A percentile compares a stretch with the other conserved stretches of the same genome.
Evolutionary conservation across 2,113 vertebrate species (phyloP).

Genomic region (Ammodramus savannarum): DNA sequence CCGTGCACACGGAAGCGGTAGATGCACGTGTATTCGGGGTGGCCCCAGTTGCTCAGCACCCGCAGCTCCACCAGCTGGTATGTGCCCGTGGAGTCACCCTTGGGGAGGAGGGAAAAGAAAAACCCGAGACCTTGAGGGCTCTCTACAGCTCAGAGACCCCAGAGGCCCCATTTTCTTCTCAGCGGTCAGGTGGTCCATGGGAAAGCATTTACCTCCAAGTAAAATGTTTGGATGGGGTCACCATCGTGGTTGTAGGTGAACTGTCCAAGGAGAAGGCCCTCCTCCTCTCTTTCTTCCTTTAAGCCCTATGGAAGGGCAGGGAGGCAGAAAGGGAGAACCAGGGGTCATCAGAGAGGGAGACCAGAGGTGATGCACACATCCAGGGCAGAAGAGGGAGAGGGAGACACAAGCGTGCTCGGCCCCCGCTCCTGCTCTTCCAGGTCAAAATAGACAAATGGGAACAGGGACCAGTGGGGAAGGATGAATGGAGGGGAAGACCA

Average conservation of each 20-base stretch:
- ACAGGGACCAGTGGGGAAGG: neutral
- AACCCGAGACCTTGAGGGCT: neutral
- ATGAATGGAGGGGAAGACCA: neutral
- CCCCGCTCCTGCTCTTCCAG: neutral
- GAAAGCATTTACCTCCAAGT: constrained; percentile 74
- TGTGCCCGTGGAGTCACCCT: constrained; percentile 33
- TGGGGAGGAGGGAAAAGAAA: neutral
- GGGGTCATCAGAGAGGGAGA: neutral
- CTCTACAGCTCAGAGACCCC: neutral
- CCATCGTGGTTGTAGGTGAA: constrained; percentile 84
- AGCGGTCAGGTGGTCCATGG: fast-evolving
- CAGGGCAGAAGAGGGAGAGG: neutral
- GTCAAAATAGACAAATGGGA: neutral
- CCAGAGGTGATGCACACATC: neutral
- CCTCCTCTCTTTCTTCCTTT: constrained; percentile 78
- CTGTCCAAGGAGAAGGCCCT: constrained; percentile 80
- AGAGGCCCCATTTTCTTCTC: neutral
- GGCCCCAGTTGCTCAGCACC: constrained; percentile 92
- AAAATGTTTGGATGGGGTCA: constrained; percentile 87
- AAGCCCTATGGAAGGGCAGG: constrained; percentile 75
- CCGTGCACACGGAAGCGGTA: constrained; percentile 96
- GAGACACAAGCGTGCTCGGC: fast-evolving
- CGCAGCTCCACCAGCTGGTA: constrained; percentile 82
- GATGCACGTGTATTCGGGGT: constrained; percentile 92
- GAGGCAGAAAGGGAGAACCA: neutral